Evolutionary conservation across 2,888 invertebrate genomes (phyloP).

Genomic region (Tachina lurida): DNA sequence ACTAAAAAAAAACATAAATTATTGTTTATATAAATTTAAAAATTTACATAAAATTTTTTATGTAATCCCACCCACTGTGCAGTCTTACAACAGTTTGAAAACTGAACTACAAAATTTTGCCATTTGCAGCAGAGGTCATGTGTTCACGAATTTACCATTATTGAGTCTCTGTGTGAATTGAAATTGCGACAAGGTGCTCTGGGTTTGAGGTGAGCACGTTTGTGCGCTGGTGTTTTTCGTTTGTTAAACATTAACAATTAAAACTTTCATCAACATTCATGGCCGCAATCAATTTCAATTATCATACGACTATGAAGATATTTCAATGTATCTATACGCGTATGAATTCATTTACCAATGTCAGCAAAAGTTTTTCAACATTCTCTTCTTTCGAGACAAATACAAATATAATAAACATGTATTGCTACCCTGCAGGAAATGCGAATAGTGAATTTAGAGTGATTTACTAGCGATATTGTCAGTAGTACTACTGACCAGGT

Average conservation of each 20-base stretch:
- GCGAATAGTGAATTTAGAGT: no score
- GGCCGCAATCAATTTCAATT: conserved; percentile 74
- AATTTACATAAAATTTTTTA: no score
- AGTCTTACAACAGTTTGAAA: conserved; percentile 25
- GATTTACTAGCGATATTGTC: no score
- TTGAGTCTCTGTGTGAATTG: conserved; percentile 17
- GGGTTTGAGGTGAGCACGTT: conserved; percentile 6
- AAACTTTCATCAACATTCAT: conserved; percentile 74
- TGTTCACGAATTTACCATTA: background rate
- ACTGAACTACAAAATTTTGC: conserved; percentile 52
- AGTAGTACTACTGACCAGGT: no score
- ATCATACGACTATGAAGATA: conserved; percentile 55
- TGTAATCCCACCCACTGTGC: background rate
- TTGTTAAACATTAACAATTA: conserved; percentile 73
- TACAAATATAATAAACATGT: conserved; percentile 1
- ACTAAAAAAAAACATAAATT: no score
- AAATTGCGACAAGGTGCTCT: conserved; percentile 11
- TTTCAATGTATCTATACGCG: conserved; percentile 15
- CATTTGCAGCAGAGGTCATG: conserved; percentile 40
- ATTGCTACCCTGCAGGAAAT: no score
- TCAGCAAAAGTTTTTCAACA: conserved; percentile 45
- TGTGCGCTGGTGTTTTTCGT: conserved; percentile 21
- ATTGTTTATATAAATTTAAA: no score
- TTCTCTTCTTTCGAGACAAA: conserved; percentile 33
- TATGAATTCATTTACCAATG: conserved; percentile 34